These are phyloP conservation scores for Leucophora obtusa DNA, from an alignment of 2,888 invertebrate species.

Conservation along the genomic window DNA sequence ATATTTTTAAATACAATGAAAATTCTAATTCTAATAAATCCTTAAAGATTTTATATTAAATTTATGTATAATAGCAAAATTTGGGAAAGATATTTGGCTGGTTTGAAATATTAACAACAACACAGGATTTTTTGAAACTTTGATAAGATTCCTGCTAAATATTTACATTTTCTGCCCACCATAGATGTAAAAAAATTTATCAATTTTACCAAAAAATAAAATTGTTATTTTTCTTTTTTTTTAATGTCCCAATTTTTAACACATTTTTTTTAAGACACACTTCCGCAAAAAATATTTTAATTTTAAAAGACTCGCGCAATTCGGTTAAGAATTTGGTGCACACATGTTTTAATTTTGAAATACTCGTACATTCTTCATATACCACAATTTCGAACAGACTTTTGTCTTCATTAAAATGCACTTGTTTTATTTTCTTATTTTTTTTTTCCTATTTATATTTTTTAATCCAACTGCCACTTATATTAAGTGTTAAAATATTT, in stretches of 20 bases:
- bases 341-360: not conserved
- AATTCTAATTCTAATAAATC: too few relatives aligned
- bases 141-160: too few relatives aligned
- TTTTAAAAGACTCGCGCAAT: not conserved
- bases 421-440: constrained; percentile 21
- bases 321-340: not conserved
- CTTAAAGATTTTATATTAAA: too few relatives aligned
- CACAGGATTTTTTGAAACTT: too few relatives aligned
- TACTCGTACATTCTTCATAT: not conserved
- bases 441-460: not conserved
- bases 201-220: not conserved
- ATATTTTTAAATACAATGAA: too few relatives aligned
- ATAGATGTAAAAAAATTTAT: not conserved
- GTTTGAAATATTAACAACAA: too few relatives aligned
- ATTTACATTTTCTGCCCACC: not conserved
- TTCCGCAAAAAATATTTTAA: not conserved
- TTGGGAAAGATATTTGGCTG: too few relatives aligned
- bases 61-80: too few relatives aligned
- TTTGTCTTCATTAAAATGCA: not conserved
- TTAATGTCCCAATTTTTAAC: not conserved
- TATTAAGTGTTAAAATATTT: constrained; percentile 63
- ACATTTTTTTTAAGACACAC: not conserved
- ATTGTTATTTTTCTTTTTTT: not conserved
- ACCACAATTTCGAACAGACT: not conserved
- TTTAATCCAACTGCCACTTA: constrained; percentile 56